Base-by-base conservation (phyloP, 2,888 invertebrate genomes). In the Euplexia lucipara region DNA sequence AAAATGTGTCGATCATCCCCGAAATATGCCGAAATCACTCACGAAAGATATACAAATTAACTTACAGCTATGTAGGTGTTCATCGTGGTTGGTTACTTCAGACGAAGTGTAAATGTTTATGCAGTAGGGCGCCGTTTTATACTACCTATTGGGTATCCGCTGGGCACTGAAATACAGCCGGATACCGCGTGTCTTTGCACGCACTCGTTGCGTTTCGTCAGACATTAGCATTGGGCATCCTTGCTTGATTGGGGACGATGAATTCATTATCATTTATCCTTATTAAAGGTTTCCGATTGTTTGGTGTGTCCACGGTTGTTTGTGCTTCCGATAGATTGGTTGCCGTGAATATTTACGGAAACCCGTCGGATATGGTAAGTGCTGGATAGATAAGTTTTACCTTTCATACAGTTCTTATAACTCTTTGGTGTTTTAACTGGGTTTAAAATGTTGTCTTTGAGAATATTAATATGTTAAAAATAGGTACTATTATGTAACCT, bases 11-110 rank as follows among this genome's bases (percentile, higher is more conserved):
- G 0, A 0, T 20, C 1, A 10, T 26, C 1, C 4, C 20, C 34
- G 3, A 51, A 37, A 26, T 34, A 34, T 8, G n/a, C n/a, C n/a
- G 0, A 5, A 47, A 10, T 26, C 18, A 58, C 18, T 30, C 9
- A 65, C 8, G 10, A 34, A 20, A 67, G 0, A 35, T 41, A 70
- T 4, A 51, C 8, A 66, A 59, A 54, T 60, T 9, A 75, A 93
- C 94, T 94, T 81, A 94, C 94, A 81, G 91, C 87, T 54, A 93
- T 80, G 83, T 86, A 91, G 88, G 90, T 87, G 88, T 93, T 92
- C 94, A 94, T 94, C 70, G 88, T 91, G 74, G 84, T 88, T 82
- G 79, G 42, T 62, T 79, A 78, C 83, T 83, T 84, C 83, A 88
- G 89, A 89, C 91, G 91, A 94, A 91, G 90, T 94, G 91, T 92